Percentiles rank a stretch among this genome's conserved stretches.
Evolutionary conservation across 2,797 vertebrate species (phyloP).

Genomic region (Gallinago stenura): DNA sequence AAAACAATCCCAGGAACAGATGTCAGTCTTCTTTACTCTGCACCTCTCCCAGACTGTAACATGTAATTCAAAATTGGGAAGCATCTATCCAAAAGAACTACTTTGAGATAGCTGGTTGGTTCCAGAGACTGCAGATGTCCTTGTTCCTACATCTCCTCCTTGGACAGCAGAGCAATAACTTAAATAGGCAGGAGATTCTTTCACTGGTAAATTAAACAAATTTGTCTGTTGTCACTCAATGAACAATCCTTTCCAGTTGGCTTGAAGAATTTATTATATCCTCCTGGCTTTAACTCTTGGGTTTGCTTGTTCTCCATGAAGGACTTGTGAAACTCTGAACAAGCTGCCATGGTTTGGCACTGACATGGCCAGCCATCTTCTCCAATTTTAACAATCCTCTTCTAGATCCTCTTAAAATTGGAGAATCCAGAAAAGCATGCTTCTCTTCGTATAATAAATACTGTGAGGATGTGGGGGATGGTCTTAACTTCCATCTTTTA

Average conservation of each 20-base stretch:
- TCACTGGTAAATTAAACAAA: not conserved
- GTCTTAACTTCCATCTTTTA: not conserved
- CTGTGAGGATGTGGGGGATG: not conserved
- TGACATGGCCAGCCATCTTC: not conserved
- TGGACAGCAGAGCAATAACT: not conserved
- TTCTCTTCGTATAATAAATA: not conserved
- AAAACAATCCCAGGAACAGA: not conserved
- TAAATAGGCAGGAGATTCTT: not conserved
- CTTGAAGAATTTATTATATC: not conserved
- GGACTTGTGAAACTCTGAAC: not conserved
- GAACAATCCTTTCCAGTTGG: not conserved
- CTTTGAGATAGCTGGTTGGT: not conserved
- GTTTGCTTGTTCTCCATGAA: not conserved
- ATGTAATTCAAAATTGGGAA: not conserved
- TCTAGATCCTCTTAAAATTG: not conserved
- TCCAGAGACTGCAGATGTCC: not conserved
- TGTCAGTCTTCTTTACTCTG: not conserved
- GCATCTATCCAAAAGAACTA: not conserved
- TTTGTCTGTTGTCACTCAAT: not conserved
- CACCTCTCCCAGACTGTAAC: not conserved
- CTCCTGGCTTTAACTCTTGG: not conserved
- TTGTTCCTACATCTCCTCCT: not conserved
- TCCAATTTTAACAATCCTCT: not conserved
- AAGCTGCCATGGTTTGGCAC: not conserved
- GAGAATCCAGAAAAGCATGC: not conserved